Evolutionary conservation across 2,797 vertebrate genomes (phyloP).

Genomic region (Acestrorhynchus altus): DNA sequence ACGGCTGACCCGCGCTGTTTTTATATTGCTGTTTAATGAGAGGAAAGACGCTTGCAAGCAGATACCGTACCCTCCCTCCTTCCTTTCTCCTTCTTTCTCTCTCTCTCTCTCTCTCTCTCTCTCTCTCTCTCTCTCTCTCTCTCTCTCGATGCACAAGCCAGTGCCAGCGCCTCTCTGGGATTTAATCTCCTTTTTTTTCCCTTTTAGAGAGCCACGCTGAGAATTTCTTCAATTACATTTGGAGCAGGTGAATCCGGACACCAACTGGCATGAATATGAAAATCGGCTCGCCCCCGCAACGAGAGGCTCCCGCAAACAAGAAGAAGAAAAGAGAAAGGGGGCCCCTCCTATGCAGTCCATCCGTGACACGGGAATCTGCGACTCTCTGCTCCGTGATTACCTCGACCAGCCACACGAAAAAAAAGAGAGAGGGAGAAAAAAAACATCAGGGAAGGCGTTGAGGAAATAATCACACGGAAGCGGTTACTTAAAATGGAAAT

Average conservation of each 20-base stretch:
- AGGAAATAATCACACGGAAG: conserved; percentile 32
- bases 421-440: conserved; percentile 9
- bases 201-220: conserved; percentile 56
- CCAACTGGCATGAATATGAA: conserved; percentile 63
- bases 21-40: conserved; percentile 83
- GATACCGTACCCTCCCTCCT: conserved; percentile 46
- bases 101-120: conserved; percentile 30
- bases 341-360: conserved; percentile 10
- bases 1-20: conserved; percentile 79
- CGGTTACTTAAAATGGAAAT: conserved; percentile 36
- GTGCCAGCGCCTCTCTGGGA: conserved; percentile 43
- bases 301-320: conserved; percentile 41
- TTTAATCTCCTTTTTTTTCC: conserved; percentile 62
- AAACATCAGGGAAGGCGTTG: conserved; percentile 6
- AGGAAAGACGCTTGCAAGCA: conserved; percentile 53
- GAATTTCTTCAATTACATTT: conserved; percentile 68
- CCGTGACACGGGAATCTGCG: conserved; percentile 2
- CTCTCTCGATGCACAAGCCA: conserved; percentile 47
- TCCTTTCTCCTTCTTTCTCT: conserved; percentile 40
- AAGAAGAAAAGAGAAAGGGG: conserved; percentile 7
- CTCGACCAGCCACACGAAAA: background rate
- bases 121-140: conserved; percentile 47
- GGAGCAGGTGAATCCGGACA: conserved; percentile 38
- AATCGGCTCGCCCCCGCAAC: conserved; percentile 29
- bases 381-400: conserved; percentile 36